Conservation (phyloP, 2,113 vertebrate genomes). For the Peromyscus californicus region DNA sequence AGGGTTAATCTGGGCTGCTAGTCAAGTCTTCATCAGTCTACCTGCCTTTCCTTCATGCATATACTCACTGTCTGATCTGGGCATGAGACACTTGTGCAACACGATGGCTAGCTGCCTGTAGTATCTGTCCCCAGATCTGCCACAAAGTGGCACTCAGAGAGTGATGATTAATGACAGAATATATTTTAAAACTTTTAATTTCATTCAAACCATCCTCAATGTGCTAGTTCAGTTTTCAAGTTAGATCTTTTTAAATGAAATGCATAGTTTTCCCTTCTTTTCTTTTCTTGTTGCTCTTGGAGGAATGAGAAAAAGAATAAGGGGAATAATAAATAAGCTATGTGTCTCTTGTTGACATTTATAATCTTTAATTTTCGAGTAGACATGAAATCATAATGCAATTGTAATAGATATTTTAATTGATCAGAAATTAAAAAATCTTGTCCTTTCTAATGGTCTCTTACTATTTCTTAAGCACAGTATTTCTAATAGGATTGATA, state of each 20-base stretch:
- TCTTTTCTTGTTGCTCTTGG: not conserved
- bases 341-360: not conserved
- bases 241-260: not conserved
- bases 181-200: not conserved
- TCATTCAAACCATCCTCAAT: no score
- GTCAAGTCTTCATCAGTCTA: not conserved
- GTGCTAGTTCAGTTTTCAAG: not conserved
- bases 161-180: not conserved
- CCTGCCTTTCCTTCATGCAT: accelerated
- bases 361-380: not conserved
- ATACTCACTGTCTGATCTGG: accelerated
- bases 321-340: accelerated
- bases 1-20: not conserved
- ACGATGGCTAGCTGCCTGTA: no score
- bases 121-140: not conserved
- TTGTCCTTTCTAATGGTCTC: not conserved
- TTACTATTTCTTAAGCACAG: not conserved
- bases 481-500: not conserved
- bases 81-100: not conserved
- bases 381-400: not conserved
- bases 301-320: not conserved
- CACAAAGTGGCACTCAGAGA: not conserved
- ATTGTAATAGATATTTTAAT: not conserved
- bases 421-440: not conserved
- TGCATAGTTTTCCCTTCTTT: not conserved